Evolutionary conservation across 2,888 invertebrate species (phyloP), one percentile per base, ranked within the genome.

Genomic region (Hemithea aestivaria): DNA sequence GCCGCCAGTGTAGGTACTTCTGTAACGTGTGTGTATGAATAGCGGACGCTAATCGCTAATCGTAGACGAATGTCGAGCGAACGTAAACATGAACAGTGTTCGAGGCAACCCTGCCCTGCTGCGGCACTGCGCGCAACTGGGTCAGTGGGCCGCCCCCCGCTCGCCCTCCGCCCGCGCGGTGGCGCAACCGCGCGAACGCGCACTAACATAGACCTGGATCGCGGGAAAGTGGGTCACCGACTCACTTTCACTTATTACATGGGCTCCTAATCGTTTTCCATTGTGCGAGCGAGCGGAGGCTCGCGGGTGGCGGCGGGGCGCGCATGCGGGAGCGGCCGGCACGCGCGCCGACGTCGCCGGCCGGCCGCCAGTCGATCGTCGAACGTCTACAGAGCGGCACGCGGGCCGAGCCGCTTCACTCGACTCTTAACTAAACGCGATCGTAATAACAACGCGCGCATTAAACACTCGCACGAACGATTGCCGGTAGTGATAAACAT

Each of bases 131-230:
- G 82, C 85, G 89, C 89, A 94, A 92, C 90, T 94, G 90, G 94
- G 94, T 94, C 92, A 94, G 92, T 94, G 90, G 94, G 94, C 91
- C 92, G 90, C 90, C 88, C 83, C 82, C 79, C 79, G 73, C 73
- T 73, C 72, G 56, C 61, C 68, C 89, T 88, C 89, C 89, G 82
- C 77, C 79, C 79, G 79, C 72, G 71, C 74, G 73, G 80, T 81
- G 79, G 88, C 89, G 80, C 79, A 81, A 80, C 76, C 74, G 78
- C 82, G 82, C 81, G 81, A 84, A 79, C 85, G 82, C 82, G 84
- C 84, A 85, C 91, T 92, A 93, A 94, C 94, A 94, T 94, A 94
- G 94, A 94, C 94, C 94, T 94, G 94, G 93, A 94, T 94, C 92
- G 91, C 89, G 89, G 90, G 92, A 94, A 95, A 94, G 94, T 94